Conservation (phyloP, 2,888 invertebrate genomes). For the Protonemura montana region DNA sequence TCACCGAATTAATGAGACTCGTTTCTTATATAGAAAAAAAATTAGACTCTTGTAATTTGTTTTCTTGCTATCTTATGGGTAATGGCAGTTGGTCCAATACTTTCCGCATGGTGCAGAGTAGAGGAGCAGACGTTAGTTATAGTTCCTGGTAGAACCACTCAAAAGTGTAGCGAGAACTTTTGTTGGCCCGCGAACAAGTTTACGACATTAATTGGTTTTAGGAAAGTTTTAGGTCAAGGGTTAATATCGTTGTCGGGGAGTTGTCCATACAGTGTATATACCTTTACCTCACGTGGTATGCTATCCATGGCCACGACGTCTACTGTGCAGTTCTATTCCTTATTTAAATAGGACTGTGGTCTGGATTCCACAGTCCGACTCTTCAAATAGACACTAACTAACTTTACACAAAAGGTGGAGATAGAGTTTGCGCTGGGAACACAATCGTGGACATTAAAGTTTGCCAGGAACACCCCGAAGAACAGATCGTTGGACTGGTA, state of each 20-base stretch:
- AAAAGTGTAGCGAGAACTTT: constrained; percentile 37
- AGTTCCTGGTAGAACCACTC: constrained; percentile 32
- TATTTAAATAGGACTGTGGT: constrained; percentile 38
- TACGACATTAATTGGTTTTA: constrained; percentile 42
- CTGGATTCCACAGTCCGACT: constrained; percentile 35
- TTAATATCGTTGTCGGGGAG: constrained; percentile 36
- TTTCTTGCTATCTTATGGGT: constrained; percentile 36
- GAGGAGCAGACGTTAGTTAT: constrained; percentile 32
- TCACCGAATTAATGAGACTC: background rate
- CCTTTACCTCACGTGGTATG: constrained; percentile 10
- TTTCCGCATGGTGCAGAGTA: background rate
- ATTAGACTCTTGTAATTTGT: constrained; percentile 24
- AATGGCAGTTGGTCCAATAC: constrained; percentile 41
- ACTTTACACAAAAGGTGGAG: constrained; percentile 46
- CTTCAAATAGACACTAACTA: constrained; percentile 47
- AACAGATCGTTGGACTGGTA: constrained; percentile 36
- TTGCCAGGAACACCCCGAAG: constrained; percentile 3
- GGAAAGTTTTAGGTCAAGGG: constrained; percentile 41
- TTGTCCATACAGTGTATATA: constrained; percentile 29
- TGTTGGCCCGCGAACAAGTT: constrained; percentile 38
- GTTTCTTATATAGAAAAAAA: background rate
- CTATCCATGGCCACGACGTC: background rate
- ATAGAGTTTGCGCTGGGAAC: constrained; percentile 8
- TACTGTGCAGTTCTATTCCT: background rate
- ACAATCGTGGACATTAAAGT: background rate